Evolutionary conservation across 2,888 invertebrate species (phyloP).

Genomic region (Phorcus lineatus): DNA sequence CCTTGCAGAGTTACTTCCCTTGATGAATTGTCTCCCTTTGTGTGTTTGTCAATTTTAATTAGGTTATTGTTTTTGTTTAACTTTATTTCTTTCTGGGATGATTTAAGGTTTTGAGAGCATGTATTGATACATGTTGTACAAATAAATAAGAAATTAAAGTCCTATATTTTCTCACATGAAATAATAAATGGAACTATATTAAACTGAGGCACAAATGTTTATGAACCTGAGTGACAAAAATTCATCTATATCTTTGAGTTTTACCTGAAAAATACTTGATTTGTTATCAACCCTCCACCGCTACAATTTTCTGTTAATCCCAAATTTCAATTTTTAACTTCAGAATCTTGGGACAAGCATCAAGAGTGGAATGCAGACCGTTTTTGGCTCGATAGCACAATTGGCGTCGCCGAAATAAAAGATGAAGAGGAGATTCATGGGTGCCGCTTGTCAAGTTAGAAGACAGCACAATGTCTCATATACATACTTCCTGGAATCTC

Average conservation of each 20-base stretch:
- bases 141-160: too few species aligned
- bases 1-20: conserved; percentile 2
- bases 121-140: not conserved
- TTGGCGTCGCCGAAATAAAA: conserved; percentile 48
- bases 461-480: not conserved
- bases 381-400: conserved; percentile 56
- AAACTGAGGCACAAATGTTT: too few species aligned
- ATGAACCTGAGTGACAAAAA: too few species aligned
- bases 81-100: not conserved
- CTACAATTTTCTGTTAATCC: too few species aligned
- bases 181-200: too few species aligned
- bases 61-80: not conserved
- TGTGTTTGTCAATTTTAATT: not conserved
- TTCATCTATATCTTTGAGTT: too few species aligned
- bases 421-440: not conserved
- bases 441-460: too few species aligned
- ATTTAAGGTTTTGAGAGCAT: not conserved
- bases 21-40: not conserved
- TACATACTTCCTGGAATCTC: not conserved
- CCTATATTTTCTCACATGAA: too few species aligned
- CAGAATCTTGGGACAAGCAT: conserved; percentile 65
- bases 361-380: conserved; percentile 62
- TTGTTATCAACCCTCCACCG: too few species aligned
- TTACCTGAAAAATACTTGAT: too few species aligned
- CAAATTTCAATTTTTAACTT: not conserved